Base-by-base conservation (phyloP, 2,113 vertebrate genomes). In the Sterna hirundo region DNA sequence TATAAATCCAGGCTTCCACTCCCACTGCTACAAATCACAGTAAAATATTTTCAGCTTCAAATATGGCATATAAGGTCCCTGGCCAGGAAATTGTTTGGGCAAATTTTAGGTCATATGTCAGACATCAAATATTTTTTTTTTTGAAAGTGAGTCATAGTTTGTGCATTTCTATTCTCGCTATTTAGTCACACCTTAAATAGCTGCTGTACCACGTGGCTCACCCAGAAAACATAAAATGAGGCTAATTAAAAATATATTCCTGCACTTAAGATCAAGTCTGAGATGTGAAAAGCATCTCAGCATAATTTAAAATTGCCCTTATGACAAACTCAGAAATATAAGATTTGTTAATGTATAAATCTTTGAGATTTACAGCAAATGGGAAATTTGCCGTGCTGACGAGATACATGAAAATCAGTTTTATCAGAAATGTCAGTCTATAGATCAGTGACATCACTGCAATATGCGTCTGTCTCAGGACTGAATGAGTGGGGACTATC, bases 41-140 rank as follows among this genome's bases (percentile, higher is more conserved):
- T 69, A 72, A 94, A 91, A 91, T 65, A 91, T 52, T 83, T 93
- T 91, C 80, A 52, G 26, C 44, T 92, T 92, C 61, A 92, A 52
- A 89, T 68, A 86, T n/a, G 61, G 34, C 65, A 69, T 69, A 79
- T 52, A 44, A 76, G 65, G 69, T 44, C 22, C 16, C 27, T 47
- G 57, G 74, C 69, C 94, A 96, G 74, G 91, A 94, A 94, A 94
- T 76, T 61, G 12, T 90, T 90, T 81, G 61, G 80, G 77, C 47
- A 94, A 84, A 95, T 92, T 81, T 86, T 69, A 82, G 72, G 94
- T 92, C 86, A 36, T 61, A 72, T 61, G 46, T 87, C 74, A 84
- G 27, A 82, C 32, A 88, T 36, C 11, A 62, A 90, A 29, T 72
- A 25, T 75, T 79, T 86, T 44, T 26, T 44, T 26, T 93, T 87